These are phyloP conservation scores for Bhutanitis thaidina DNA, from an alignment of 2,888 invertebrate species.

Conservation along the genomic window DNA sequence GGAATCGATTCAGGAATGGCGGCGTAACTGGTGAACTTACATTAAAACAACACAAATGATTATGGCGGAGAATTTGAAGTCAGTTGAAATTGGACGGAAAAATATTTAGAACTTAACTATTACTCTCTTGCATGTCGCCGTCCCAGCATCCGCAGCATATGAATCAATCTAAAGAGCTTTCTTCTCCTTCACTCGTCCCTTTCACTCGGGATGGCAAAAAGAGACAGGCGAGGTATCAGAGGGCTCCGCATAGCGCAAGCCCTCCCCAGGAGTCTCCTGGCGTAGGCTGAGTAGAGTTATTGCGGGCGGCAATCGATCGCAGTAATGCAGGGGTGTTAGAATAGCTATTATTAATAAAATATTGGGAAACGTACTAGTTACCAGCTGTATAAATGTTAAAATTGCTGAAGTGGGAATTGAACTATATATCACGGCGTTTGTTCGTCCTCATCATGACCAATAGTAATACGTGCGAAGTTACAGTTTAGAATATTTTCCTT, in stretches of 20 bases:
- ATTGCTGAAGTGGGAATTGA: background rate
- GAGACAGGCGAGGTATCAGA: constrained; percentile 33
- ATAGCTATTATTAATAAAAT: constrained; percentile 17
- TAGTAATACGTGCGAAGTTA: too few species aligned
- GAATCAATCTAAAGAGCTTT: constrained; percentile 49
- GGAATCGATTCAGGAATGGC: too few species aligned
- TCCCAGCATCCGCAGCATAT: constrained; percentile 67
- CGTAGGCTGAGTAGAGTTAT: constrained; percentile 1
- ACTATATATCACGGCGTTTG: too few species aligned
- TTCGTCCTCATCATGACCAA: too few species aligned
- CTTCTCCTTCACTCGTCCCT: constrained; percentile 41
- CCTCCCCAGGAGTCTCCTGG: constrained; percentile 37
- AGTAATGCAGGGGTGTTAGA: constrained; percentile 5
- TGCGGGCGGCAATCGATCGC: constrained; percentile 12
- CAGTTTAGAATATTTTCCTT: too few species aligned
- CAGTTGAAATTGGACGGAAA: too few species aligned
- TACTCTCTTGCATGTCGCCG: constrained; percentile 26
- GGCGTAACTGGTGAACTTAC: too few species aligned
- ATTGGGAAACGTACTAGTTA: background rate
- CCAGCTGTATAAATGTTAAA: background rate
- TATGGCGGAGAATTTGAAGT: background rate
- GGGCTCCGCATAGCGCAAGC: constrained; percentile 49
- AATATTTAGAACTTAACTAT: background rate
- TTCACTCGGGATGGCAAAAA: constrained; percentile 27
- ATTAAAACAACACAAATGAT: too few species aligned